Base-by-base conservation (phyloP, 2,797 vertebrate genomes). In the Semaprochilodus insignis region DNA sequence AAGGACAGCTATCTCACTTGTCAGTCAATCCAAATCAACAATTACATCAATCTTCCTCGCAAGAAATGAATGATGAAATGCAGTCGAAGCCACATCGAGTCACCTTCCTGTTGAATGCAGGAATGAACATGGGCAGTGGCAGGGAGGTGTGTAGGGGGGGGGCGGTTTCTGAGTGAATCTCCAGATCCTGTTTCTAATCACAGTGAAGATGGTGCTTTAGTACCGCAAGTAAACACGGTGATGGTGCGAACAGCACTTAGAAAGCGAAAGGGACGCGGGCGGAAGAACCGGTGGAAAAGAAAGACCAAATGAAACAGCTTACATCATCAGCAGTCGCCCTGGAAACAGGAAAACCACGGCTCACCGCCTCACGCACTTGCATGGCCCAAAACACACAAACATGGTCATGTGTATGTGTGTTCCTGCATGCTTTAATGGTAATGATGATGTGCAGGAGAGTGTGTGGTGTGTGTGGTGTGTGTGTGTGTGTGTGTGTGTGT, bases 331-430 rank as follows among this genome's bases (percentile, higher is more conserved):
- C 34, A 78, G 80, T 87, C 83, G 40, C 84, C 80, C 60, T 88
- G 80, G 87, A 81, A 87, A 88, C 87, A 78, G 83, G 78, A 80
- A 81, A 80, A 73, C 78, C 62, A 57, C 0, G 62, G 74, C 83
- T 81, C 74, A 82, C 36, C 70, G 70, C 69, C 36, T 65, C 72
- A 62, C 31, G 54, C 77, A 79, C 48, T 52, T 48, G 76, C 70
- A 85, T 71, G 44, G 57, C 48, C 31, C 31, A 31, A 74, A 54
- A 74, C 23, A 78, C 74, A 79, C 60, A 80, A 23, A 67, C 54
- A 23, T 19, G 27, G n/a, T 2, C 60, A 36, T 63, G 55, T 67
- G 59, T 10, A 62, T 73, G 44, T 69, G 81, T 78, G 74, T 57
- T 57, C 25, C 54, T 70, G 71, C 34, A 31, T 51, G 72, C 71